Conservation (phyloP, 2,113 vertebrate species). For the Mandrillus leucophaeus region DNA sequence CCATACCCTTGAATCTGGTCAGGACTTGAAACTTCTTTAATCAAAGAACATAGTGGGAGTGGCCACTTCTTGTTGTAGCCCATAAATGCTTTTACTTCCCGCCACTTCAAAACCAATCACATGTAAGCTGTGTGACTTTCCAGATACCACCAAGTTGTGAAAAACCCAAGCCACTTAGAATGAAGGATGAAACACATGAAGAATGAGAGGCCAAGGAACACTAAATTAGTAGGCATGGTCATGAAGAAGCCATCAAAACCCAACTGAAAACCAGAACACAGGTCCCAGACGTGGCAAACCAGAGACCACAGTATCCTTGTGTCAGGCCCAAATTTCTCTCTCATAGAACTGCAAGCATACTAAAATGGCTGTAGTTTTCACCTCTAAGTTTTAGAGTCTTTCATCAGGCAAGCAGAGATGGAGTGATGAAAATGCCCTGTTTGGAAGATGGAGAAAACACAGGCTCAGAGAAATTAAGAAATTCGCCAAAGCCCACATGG, state of each 20-base stretch:
- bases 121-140: neutral
- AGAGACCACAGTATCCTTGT: neutral
- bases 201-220: neutral
- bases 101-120: neutral
- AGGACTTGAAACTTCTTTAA: neutral
- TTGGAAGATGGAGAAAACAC: neutral
- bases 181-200: neutral
- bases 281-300: neutral
- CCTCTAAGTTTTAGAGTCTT: fast-evolving
- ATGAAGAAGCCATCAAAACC: neutral
- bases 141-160: neutral
- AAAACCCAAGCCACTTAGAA: neutral
- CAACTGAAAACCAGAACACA: neutral
- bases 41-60: neutral
- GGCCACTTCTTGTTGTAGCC: neutral
- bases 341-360: neutral
- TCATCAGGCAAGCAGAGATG: neutral
- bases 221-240: neutral
- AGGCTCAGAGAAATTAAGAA: neutral
- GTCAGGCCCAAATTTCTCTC: neutral
- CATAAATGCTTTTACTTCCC: neutral
- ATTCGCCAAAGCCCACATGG: neutral
- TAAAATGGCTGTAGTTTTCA: neutral
- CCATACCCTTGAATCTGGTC: neutral
- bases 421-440: neutral